Base-by-base conservation (phyloP, 2,888 invertebrate species). In the Ochropleura plecta region DNA sequence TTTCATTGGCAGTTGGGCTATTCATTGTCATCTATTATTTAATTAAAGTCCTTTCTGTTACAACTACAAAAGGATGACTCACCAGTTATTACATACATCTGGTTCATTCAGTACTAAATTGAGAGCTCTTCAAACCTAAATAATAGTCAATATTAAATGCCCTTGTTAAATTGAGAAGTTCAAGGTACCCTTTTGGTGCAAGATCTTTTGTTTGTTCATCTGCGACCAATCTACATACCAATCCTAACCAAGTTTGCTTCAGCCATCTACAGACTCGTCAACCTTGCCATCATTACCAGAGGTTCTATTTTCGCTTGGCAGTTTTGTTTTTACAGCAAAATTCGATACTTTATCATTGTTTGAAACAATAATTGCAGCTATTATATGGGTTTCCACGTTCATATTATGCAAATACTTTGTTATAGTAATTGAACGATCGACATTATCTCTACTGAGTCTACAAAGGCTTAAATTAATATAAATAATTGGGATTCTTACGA, bases 121-220 rank as follows among this genome's bases (percentile, higher is more conserved):
- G 70, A 63, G 72, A 78, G 71, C 81, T 83, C 75, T 78, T 83
- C 78, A 83, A 71, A 74, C 49, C 70, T 78, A 75, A 81, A 75
- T 85, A 81, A 85, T 78, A 85, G 75, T 70, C 40, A 57, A 76
- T 78, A 78, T 78, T 78, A 77, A 77, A 70, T 71, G 83, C 83
- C 86, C 84, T 86, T 84, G 82, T 84, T 85, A 73, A 59, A 16
- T 65, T 68, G 83, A 86, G 78, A 86, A 86, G 86, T 81, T 86
- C 87, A 86, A 86, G 87, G 86, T 18, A 65, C 10, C 9, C 30
- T 78, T 83, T 73, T 70, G 73, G 84, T 83, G 74, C 78, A 75
- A 74, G 55, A 69, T 68, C 73, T 78, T 78, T 86, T 86, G 73
- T 85, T 85, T 86, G 85, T 82, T 85, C 75, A 73, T 74, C 66